These are phyloP conservation scores for Thecophora atra DNA, from an alignment of 2,888 invertebrate genomes.

Conservation along the genomic window DNA sequence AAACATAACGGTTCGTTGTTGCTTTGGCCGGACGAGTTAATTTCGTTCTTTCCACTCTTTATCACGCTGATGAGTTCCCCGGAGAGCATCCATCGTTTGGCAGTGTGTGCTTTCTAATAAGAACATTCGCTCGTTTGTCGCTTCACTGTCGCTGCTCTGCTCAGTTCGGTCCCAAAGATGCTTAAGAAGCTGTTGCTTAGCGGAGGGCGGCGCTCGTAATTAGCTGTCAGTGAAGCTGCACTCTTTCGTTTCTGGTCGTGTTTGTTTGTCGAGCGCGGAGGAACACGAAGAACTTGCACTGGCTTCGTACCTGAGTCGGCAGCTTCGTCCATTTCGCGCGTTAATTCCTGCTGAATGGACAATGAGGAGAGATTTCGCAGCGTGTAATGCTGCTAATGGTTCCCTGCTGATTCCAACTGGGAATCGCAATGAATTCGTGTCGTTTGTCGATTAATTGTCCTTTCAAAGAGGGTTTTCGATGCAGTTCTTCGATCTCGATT, in stretches of 20 bases:
- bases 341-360: constrained; percentile 12
- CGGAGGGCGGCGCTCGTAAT: constrained; percentile 30
- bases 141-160: not conserved
- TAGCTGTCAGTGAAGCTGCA: constrained; percentile 31
- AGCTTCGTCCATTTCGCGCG: not conserved
- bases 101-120: constrained; percentile 12
- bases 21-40: not conserved
- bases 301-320: too few relatives aligned
- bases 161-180: not conserved
- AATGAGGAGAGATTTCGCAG: constrained; percentile 3
- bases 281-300: too few relatives aligned
- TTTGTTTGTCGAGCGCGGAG: not conserved
- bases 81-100: constrained; percentile 15
- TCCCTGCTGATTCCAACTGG: not conserved
- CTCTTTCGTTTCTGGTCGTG: too few relatives aligned
- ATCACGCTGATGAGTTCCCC: constrained; percentile 32
- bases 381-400: not conserved
- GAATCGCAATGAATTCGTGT: not conserved
- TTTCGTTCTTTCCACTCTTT: not conserved
- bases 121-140: constrained; percentile 6
- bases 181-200: constrained; percentile 3
- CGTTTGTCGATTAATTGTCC: not conserved
- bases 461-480: too few relatives aligned
- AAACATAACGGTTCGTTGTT: too few relatives aligned
- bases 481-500: too few relatives aligned